A percentile compares a stretch with the other conserved stretches of the same genome.
Evolutionary conservation across 1,140 invertebrate genomes (phyloP).

Genomic region (Lepidurus arcticus): DNA sequence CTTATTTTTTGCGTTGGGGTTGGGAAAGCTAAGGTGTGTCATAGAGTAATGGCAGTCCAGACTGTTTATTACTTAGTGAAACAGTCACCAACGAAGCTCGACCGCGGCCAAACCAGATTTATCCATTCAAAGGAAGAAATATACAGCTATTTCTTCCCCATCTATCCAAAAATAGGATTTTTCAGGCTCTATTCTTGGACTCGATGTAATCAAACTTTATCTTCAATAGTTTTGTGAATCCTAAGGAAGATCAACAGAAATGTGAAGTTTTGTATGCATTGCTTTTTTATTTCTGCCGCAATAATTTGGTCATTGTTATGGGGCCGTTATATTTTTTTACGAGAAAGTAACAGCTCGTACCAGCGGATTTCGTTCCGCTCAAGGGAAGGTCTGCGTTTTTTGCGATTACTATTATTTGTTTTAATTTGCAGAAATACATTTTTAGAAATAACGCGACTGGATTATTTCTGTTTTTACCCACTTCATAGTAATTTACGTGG

Average conservation of each 20-base stretch:
- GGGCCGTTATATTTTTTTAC: too few relatives aligned
- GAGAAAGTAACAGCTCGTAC: too few relatives aligned
- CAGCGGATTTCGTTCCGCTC: too few relatives aligned
- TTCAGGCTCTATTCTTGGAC: background rate
- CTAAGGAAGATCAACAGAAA: background rate
- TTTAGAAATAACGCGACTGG: too few relatives aligned
- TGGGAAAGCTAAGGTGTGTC: background rate
- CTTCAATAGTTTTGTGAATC: background rate
- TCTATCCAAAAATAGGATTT: background rate
- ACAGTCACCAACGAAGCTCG: background rate
- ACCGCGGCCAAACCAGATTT: background rate
- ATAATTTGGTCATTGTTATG: too few relatives aligned
- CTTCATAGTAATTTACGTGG: too few relatives aligned
- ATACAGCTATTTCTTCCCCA: background rate
- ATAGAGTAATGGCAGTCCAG: background rate
- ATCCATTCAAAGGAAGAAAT: background rate
- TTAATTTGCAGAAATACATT: too few relatives aligned
- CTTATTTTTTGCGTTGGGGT: background rate
- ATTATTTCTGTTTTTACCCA: too few relatives aligned
- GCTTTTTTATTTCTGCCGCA: background rate
- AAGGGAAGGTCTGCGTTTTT: too few relatives aligned
- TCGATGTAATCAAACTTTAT: background rate
- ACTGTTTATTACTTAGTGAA: slow-evolving; percentile 4
- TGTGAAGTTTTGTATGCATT: background rate
- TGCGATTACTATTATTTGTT: too few relatives aligned